phyloP scores from a whole-genome alignment of 2,113 vertebrate species.

The Daubentonia madagascariensis region DNA sequence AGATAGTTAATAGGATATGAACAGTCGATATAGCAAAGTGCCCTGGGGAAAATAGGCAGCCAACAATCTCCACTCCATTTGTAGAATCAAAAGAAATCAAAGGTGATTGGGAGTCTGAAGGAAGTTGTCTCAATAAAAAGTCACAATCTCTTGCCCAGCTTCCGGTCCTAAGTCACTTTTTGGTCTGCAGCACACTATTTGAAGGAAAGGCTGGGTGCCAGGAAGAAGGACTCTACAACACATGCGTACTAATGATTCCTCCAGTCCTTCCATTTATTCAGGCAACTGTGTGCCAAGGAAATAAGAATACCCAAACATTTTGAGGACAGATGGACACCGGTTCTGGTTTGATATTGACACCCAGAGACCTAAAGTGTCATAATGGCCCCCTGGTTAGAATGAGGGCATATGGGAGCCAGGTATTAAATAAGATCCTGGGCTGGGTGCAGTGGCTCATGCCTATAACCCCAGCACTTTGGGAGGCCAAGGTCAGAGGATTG shows the following conservation, averaged over 20 bases:
- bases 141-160: not conserved
- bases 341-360: slow-evolving; percentile 20
- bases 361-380: slow-evolving; percentile 7
- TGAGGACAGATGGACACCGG: not conserved
- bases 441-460: not conserved
- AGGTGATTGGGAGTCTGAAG: not conserved
- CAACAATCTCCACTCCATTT: not conserved
- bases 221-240: not conserved
- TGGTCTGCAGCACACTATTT: not conserved
- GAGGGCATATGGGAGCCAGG: not conserved
- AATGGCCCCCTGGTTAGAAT: not conserved
- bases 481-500: too few species aligned
- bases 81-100: not conserved
- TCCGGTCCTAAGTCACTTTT: slow-evolving; percentile 7
- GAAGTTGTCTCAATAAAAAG: slow-evolving; percentile 15
- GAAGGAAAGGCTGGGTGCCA: not conserved
- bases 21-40: not conserved
- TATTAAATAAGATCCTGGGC: not conserved
- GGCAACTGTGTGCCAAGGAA: not conserved
- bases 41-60: not conserved
- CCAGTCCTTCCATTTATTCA: not conserved
- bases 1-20: not conserved
- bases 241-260: not conserved
- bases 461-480: too few species aligned
- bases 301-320: not conserved